These are phyloP conservation scores for Lepidocyrtoides sp. DNA, from an alignment of 2,888 invertebrate genomes.

Conservation along the genomic window DNA sequence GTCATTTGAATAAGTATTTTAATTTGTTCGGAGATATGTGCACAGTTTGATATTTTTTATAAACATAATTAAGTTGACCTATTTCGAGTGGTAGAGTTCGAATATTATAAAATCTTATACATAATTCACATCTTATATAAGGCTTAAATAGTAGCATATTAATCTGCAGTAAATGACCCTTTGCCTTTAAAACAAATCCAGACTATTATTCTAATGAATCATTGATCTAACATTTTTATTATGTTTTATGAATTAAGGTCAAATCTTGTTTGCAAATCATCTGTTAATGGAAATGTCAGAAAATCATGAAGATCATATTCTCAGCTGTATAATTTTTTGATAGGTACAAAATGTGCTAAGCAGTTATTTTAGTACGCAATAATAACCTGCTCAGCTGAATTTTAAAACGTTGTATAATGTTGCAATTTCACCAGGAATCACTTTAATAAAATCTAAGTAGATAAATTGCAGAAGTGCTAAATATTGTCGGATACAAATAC, in stretches of 20 bases:
- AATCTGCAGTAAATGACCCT: too few species aligned
- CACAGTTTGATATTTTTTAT: too few species aligned
- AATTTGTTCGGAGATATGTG: too few species aligned
- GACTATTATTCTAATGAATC: background rate
- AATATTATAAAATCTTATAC: too few species aligned
- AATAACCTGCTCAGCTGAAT: background rate
- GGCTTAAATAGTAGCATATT: too few species aligned
- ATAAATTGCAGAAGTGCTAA: background rate
- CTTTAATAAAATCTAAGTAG: conserved; percentile 6
- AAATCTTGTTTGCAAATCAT: conserved; percentile 22
- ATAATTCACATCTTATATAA: too few species aligned
- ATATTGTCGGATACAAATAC: background rate
- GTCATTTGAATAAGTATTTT: too few species aligned
- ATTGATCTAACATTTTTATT: conserved; percentile 33
- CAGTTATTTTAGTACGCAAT: too few species aligned
- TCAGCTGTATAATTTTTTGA: background rate
- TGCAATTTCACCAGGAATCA: conserved; percentile 10
- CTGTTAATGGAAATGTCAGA: conserved; percentile 28
- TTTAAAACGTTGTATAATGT: conserved; percentile 5
- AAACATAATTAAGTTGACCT: too few species aligned
- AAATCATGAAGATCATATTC: background rate
- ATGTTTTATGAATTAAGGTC: background rate
- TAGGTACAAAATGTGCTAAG: too few species aligned
- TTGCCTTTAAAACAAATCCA: too few species aligned
- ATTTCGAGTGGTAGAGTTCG: too few species aligned